Evolutionary conservation across 2,797 vertebrate species (phyloP).

Genomic region (Squalus acanthias): DNA sequence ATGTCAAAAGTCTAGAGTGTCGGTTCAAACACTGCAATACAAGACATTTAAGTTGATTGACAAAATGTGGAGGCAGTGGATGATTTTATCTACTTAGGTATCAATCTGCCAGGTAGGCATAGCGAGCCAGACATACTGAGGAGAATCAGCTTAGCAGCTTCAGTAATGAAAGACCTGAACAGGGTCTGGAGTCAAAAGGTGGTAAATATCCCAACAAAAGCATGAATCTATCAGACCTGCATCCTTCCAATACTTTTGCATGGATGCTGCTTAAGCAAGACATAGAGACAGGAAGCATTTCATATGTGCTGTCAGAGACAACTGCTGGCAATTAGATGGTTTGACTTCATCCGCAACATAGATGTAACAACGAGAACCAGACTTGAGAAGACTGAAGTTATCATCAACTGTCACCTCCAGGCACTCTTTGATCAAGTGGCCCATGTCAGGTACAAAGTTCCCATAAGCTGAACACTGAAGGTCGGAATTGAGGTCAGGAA

Average conservation of each 20-base stretch:
- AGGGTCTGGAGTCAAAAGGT: not conserved
- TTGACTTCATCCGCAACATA: not conserved
- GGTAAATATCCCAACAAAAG: not conserved
- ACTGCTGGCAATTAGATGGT: not conserved
- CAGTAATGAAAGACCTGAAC: not conserved
- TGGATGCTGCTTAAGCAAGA: not conserved
- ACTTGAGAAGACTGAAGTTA: too few species aligned
- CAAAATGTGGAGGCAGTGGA: not conserved
- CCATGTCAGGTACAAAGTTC: not conserved
- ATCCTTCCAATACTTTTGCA: not conserved
- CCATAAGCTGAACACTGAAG: not conserved
- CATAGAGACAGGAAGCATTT: not conserved
- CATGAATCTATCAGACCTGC: not conserved
- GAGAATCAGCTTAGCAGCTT: not conserved
- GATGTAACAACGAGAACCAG: not conserved
- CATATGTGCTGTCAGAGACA: too few species aligned
- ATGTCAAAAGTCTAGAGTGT: not conserved
- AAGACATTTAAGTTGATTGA: not conserved
- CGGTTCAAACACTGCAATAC: too few species aligned
- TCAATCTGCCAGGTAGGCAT: not conserved
- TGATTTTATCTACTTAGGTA: not conserved
- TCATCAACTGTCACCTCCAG: not conserved
- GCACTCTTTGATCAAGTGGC: not conserved
- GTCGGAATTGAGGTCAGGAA: not conserved
- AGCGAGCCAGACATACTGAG: not conserved